Conservation (phyloP, 1,140 invertebrate species). For the Drosophila parvula region DNA sequence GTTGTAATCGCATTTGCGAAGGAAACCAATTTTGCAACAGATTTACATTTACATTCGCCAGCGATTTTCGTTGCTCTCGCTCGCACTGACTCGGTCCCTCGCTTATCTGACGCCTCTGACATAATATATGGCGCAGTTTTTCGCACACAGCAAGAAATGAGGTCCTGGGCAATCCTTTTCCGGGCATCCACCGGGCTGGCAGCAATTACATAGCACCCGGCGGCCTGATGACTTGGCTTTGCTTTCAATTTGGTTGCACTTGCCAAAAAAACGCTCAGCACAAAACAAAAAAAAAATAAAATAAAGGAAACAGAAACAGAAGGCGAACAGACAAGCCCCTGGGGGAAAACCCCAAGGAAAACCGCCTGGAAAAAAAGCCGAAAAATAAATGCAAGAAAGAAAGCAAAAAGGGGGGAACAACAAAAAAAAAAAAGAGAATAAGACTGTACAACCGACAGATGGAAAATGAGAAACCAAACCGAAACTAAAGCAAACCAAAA, state of each 20-base stretch:
- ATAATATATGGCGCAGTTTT: constrained; percentile 76
- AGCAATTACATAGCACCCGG: constrained; percentile 65
- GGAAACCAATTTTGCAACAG: constrained; percentile 74
- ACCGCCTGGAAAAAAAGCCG: constrained; percentile 12
- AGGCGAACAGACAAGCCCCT: too few relatives aligned
- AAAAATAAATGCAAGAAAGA: constrained; percentile 26
- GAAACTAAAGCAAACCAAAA: constrained; percentile 15
- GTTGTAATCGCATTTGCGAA: constrained; percentile 68
- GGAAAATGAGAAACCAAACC: constrained; percentile 31
- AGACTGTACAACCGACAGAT: background rate
- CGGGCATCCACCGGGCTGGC: constrained; percentile 1
- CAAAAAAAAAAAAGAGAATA: background rate
- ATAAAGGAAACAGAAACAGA: background rate
- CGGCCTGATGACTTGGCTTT: constrained; percentile 52
- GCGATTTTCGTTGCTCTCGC: constrained; percentile 25
- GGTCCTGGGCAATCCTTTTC: constrained; percentile 7
- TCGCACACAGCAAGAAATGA: constrained; percentile 40
- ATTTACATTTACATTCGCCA: constrained; percentile 76
- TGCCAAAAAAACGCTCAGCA: constrained; percentile 35
- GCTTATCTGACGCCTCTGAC: constrained; percentile 79
- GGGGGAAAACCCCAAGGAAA: constrained; percentile 21
- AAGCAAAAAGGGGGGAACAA: constrained; percentile 13
- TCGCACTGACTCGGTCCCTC: constrained; percentile 20
- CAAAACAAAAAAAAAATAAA: background rate
- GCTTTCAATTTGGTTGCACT: constrained; percentile 62